These are phyloP conservation scores for Potamilus streckersoni DNA, from an alignment of 1,140 invertebrate genomes.

Conservation along the genomic window DNA sequence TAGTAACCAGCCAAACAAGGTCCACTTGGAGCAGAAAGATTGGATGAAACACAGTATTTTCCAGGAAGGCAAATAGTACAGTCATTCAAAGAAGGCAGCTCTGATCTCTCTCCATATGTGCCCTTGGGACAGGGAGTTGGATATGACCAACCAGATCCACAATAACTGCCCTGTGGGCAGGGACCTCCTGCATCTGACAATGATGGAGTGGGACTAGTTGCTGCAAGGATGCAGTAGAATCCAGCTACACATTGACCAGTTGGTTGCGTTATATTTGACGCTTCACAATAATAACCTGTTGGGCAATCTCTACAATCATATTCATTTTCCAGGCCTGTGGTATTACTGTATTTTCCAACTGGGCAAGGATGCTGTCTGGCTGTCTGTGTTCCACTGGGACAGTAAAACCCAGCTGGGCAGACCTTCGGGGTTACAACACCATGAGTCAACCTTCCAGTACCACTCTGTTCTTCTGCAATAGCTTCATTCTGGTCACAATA, in stretches of 20 bases:
- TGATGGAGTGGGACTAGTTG: conserved; percentile 45
- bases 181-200: conserved; percentile 45
- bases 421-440: conserved; percentile 63
- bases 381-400: conserved; percentile 58
- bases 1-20: conserved; percentile 60
- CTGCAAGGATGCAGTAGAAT: conserved; percentile 58
- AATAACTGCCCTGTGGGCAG: conserved; percentile 63
- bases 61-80: conserved; percentile 61
- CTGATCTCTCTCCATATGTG: conserved; percentile 53
- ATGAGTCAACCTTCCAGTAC: conserved; percentile 53
- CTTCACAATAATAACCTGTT: conserved; percentile 58
- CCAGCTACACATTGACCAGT: conserved; percentile 56
- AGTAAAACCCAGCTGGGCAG: conserved; percentile 63
- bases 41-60: conserved; percentile 55
- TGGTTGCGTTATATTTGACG: conserved; percentile 54
- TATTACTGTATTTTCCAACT: conserved; percentile 62
- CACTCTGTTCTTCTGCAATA: conserved; percentile 61
- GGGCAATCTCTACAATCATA: conserved; percentile 55
- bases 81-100: conserved; percentile 50
- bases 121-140: conserved; percentile 60
- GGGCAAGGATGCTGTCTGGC: conserved; percentile 55
- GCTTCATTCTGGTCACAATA: conserved; percentile 66
- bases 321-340: conserved; percentile 52
- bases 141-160: conserved; percentile 44
- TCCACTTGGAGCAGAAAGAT: conserved; percentile 50